phyloP scores from a whole-genome alignment of 1,140 invertebrate species.

The Orussus abietinus region DNA sequence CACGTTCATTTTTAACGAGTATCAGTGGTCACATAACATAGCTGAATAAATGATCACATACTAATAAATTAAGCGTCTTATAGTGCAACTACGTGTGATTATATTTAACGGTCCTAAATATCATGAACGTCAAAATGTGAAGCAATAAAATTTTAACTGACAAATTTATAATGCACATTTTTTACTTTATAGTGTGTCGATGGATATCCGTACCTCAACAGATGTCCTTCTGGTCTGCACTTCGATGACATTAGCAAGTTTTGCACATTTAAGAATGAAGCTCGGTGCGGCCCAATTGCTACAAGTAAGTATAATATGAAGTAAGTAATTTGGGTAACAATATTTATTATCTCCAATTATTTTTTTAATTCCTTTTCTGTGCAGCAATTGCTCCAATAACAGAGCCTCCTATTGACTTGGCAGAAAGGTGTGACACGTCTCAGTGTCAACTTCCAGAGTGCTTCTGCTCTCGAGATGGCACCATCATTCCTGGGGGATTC shows the following conservation, averaged over 20 bases:
- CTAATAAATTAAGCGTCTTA: too few species aligned
- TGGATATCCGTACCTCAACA: slow-evolving; percentile 78
- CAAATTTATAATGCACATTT: too few species aligned
- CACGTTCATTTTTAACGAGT: too few species aligned
- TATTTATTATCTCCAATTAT: neutral
- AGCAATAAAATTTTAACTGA: too few species aligned
- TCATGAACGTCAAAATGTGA: too few species aligned
- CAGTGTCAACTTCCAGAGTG: slow-evolving; percentile 85
- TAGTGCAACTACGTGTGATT: too few species aligned
- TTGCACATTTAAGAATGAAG: slow-evolving; percentile 87
- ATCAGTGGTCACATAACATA: too few species aligned
- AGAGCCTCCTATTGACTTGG: slow-evolving; percentile 73
- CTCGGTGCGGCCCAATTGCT: slow-evolving; percentile 82
- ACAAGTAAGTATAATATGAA: slow-evolving; percentile 65
- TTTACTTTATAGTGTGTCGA: slow-evolving; percentile 71
- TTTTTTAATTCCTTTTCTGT: slow-evolving; percentile 21
- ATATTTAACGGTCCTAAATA: too few species aligned
- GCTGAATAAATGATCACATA: too few species aligned
- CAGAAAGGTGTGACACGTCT: slow-evolving; percentile 70
- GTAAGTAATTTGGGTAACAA: slow-evolving; percentile 16
- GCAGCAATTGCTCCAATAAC: slow-evolving; percentile 74
- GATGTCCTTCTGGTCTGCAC: slow-evolving; percentile 83
- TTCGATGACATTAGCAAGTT: slow-evolving; percentile 89
- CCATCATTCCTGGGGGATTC: slow-evolving; percentile 76
- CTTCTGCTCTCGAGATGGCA: slow-evolving; percentile 89